Conservation (phyloP, 2,888 invertebrate genomes). For the Copidosoma aretas region DNA sequence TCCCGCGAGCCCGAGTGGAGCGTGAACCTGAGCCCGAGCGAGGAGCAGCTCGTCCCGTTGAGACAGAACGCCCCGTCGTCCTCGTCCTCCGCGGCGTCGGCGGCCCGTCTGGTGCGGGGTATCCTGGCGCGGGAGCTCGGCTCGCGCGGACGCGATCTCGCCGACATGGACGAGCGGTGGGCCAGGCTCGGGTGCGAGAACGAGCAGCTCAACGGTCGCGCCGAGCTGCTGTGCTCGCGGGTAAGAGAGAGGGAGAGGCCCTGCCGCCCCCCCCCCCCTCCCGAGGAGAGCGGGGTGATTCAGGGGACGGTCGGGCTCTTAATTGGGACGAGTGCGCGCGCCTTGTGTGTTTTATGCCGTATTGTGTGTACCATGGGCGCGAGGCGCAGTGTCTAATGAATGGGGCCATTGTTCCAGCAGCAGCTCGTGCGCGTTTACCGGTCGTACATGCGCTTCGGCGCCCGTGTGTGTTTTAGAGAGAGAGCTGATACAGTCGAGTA, state of each 20-base stretch:
- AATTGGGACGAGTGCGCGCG: no score
- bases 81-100: not conserved
- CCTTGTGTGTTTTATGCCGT: no score
- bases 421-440: no score
- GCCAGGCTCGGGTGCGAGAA: constrained; percentile 22
- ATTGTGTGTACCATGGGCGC: no score
- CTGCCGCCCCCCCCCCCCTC: no score
- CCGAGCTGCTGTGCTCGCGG: not conserved
- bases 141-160: constrained; percentile 41
- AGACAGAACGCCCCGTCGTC: not conserved
- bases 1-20: constrained; percentile 23
- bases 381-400: no score
- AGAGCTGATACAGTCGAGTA: no score
- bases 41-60: constrained; percentile 36
- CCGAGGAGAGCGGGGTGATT: no score
- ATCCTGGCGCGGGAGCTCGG: constrained; percentile 43
- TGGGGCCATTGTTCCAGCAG: no score
- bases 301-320: not conserved
- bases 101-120: constrained; percentile 37
- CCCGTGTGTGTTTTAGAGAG: no score
- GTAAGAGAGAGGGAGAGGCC: no score
- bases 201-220: not conserved
- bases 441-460: no score
- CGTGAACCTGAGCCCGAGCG: constrained; percentile 43
- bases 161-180: constrained; percentile 31